Base-by-base conservation (phyloP, 37 sponge, comb jelly and placozoan genomes). In the Ephydatia muelleri region DNA sequence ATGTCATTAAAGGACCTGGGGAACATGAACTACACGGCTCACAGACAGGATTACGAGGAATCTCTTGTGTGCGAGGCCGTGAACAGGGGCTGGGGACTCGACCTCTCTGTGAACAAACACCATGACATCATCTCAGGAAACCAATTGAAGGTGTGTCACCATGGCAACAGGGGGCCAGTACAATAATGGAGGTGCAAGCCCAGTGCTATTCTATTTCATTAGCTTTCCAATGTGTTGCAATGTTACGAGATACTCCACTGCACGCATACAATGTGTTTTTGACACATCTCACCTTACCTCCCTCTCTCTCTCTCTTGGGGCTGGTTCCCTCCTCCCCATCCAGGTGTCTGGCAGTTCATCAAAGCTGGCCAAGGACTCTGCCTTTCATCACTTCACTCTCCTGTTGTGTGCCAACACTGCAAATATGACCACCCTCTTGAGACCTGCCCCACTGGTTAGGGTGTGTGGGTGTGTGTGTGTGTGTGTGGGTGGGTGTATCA, bases 321-420 rank as follows among this genome's bases (percentile, higher is more conserved):
- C n/a, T n/a, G n/a, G n/a, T n/a, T n/a, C n/a, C 33, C 11, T 11
- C 43, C 3, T 35, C 25, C n/a, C n/a, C n/a, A n/a, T 33, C 32
- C 75, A 96, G 90, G 91, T 96, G 22, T 96, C 97, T 13, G 97
- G 97, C 3, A 88, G 88, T 32, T 91, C 97, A 0, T 80, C 97
- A 38, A 82, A 83, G 38, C 66, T 96, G 34, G 74, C 39, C 12
- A 86, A 81, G 38, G 79, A 82, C 43, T 69, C 68, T 1, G 79
- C 92, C 27, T 93, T 83, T 48, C 97, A 96, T 48, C 97, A 96
- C 79, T 96, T 89, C 77, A 96, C 97, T 32, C 77, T 96, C 6
- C 86, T 96, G 25, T 36, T 96, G 34, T 72, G 87, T 28, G 76
- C 79, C 14, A 76, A 96, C 72, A 73, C 29, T 23, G 3, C n/a